phyloP scores from a whole-genome alignment of 2,797 vertebrate genomes.

The Lophius americanus region DNA sequence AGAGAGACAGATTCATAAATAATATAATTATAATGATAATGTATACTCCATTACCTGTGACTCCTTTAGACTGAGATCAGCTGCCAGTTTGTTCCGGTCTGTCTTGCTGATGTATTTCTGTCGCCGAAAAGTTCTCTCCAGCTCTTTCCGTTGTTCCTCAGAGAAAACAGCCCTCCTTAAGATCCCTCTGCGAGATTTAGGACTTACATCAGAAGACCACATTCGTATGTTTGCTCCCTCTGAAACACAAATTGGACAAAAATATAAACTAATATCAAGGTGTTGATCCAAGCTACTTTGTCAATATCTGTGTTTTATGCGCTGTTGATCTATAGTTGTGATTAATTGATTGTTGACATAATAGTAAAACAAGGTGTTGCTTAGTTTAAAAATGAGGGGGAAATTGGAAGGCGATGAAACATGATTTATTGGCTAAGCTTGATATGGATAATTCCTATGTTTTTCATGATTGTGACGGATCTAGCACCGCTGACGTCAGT shows the following conservation, averaged over 20 bases:
- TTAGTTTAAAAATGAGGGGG: neutral
- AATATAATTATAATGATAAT: neutral
- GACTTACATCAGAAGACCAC: conserved; percentile 85
- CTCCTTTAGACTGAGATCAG: conserved; percentile 92
- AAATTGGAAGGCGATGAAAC: neutral
- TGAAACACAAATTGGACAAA: conserved; percentile 44
- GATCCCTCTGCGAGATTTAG: conserved; percentile 91
- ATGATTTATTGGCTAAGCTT: neutral
- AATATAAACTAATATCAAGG: neutral
- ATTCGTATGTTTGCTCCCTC: conserved; percentile 78
- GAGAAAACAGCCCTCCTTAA: conserved; percentile 96
- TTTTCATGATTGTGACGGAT: neutral
- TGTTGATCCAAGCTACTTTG: neutral
- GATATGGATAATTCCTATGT: neutral
- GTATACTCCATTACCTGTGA: conserved; percentile 87
- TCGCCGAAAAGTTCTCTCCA: conserved; percentile 95
- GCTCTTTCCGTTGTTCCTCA: conserved; percentile 93
- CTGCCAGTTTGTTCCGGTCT: conserved; percentile 93
- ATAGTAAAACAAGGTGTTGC: neutral
- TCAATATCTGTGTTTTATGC: neutral
- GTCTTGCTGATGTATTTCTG: conserved; percentile 99
- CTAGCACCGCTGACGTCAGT: neutral
- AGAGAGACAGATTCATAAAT: neutral
- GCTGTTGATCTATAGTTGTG: neutral
- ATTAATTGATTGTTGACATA: neutral